phyloP scores from a whole-genome alignment of 2,888 invertebrate species.

The Gymnocheta viridis region DNA sequence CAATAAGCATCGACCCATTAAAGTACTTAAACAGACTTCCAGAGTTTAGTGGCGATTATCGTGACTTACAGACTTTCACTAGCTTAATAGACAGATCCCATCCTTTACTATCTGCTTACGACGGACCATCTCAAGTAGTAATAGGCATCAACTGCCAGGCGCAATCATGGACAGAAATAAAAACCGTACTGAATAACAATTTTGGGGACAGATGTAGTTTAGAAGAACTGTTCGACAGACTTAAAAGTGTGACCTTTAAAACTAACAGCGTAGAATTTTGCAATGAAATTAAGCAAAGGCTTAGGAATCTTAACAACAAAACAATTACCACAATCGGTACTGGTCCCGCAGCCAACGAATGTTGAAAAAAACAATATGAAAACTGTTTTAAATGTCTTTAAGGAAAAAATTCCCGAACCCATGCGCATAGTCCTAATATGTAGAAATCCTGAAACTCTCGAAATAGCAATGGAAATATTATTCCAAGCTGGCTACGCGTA shows the following conservation, averaged over 20 bases:
- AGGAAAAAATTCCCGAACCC: no score
- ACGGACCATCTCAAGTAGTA: neutral
- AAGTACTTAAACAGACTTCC: no score
- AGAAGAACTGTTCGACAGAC: slow-evolving; percentile 37
- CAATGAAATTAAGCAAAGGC: no score
- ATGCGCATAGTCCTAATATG: no score
- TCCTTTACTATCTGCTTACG: no score
- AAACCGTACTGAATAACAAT: neutral
- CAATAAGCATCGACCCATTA: neutral
- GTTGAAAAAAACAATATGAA: no score
- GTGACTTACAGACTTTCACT: no score
- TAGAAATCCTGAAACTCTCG: slow-evolving; percentile 56
- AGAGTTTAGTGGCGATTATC: no score
- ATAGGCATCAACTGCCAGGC: neutral
- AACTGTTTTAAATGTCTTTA: no score
- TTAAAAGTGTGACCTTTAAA: slow-evolving; percentile 38
- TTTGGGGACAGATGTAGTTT: slow-evolving; percentile 7
- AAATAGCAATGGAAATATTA: slow-evolving; percentile 62
- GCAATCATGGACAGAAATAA: no score
- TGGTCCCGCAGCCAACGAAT: slow-evolving; percentile 46
- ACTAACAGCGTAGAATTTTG: slow-evolving; percentile 48
- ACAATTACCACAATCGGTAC: slow-evolving; percentile 37
- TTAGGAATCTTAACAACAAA: slow-evolving; percentile 66
- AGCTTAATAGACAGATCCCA: no score
- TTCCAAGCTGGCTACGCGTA: slow-evolving; percentile 58